Conservation (phyloP, 2,888 invertebrate genomes). For the Synanthedon tipuliformis region DNA sequence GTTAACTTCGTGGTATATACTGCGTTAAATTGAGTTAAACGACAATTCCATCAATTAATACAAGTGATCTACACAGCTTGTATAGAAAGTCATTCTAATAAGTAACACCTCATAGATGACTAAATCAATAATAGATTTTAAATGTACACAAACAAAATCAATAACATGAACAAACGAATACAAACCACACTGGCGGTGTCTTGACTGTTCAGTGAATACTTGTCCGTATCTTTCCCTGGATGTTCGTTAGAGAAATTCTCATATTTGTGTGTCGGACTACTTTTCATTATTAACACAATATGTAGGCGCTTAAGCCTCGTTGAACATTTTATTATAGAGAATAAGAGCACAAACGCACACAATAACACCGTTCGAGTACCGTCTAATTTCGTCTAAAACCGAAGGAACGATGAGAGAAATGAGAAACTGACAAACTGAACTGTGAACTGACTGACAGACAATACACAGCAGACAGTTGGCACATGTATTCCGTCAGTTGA, state of each 20-base stretch:
- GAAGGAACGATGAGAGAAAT: neutral
- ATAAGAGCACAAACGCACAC: slow-evolving; percentile 17
- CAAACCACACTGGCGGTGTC: slow-evolving; percentile 68
- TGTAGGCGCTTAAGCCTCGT: slow-evolving; percentile 44
- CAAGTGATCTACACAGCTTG: neutral
- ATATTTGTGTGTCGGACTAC: slow-evolving; percentile 64
- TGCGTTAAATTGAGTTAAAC: neutral
- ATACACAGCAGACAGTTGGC: too few species aligned
- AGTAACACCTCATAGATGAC: slow-evolving; percentile 20
- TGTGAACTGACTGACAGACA: neutral
- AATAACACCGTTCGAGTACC: slow-evolving; percentile 1
- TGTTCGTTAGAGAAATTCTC: slow-evolving; percentile 60
- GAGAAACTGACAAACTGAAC: neutral
- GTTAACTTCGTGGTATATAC: neutral
- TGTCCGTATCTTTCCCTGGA: slow-evolving; percentile 59
- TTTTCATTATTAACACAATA: slow-evolving; percentile 63
- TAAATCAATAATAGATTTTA: slow-evolving; percentile 54
- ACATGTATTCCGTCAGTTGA: too few species aligned
- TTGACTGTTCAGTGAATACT: slow-evolving; percentile 64
- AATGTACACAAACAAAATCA: slow-evolving; percentile 59
- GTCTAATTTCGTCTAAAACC: slow-evolving; percentile 5
- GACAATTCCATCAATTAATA: neutral
- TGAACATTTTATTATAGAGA: slow-evolving; percentile 47
- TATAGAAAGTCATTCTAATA: slow-evolving; percentile 8
- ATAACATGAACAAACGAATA: slow-evolving; percentile 41